phyloP scores from a whole-genome alignment of 2,888 invertebrate species.

The Liopterus haemorrhoidalis region DNA sequence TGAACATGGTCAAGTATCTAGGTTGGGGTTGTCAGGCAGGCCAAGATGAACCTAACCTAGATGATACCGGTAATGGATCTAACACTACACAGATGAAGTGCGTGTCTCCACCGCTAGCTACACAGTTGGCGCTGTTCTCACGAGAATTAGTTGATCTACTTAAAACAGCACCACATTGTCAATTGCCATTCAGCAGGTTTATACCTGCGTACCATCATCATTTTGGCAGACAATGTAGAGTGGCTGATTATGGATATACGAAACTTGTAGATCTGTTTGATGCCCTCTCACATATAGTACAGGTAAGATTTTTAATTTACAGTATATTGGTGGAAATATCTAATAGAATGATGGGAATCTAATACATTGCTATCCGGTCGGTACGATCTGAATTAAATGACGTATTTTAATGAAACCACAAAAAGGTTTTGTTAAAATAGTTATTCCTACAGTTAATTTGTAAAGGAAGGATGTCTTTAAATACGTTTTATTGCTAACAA shows the following conservation, averaged over 20 bases:
- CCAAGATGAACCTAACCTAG: conserved; percentile 38
- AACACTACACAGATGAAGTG: conserved; percentile 43
- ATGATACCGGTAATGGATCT: conserved; percentile 36
- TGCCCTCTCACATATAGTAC: conserved; percentile 78
- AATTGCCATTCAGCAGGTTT: conserved; percentile 76
- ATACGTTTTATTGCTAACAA: no score
- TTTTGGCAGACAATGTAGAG: conserved; percentile 90
- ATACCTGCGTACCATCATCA: conserved; percentile 96
- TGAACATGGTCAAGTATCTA: conserved; percentile 50
- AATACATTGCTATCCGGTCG: no score
- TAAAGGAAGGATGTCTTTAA: no score
- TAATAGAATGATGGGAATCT: no score
- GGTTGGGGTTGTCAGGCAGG: conserved; percentile 42
- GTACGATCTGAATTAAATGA: no score
- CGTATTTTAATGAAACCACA: no score
- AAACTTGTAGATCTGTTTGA: conserved; percentile 86
- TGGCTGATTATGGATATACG: conserved; percentile 94
- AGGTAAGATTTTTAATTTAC: conserved; percentile 49
- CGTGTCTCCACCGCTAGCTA: conserved; percentile 61
- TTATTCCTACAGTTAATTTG: no score
- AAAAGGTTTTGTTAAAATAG: no score
- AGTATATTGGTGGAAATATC: no score
- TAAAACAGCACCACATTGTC: conserved; percentile 73
- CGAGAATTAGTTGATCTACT: conserved; percentile 82
- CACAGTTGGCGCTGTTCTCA: conserved; percentile 73